phyloP scores from a whole-genome alignment of 2,113 vertebrate genomes.

The Jaculus jaculus region DNA sequence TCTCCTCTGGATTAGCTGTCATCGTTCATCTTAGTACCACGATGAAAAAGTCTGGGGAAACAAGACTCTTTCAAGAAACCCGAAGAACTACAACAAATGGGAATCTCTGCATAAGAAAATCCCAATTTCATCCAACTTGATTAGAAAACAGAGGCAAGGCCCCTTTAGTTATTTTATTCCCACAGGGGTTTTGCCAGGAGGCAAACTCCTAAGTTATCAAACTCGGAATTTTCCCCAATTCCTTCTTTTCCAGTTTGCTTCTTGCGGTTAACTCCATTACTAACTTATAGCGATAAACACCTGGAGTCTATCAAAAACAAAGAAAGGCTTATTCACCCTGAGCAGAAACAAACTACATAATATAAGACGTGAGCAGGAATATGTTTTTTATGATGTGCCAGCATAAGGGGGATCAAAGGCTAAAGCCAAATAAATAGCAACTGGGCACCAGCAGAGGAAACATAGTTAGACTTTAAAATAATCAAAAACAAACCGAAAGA shows the following conservation, averaged over 20 bases:
- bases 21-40: conserved; percentile 51
- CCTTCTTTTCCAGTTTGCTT: conserved; percentile 80
- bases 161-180: conserved; percentile 34
- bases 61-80: conserved; percentile 29
- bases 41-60: conserved; percentile 32
- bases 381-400: conserved; percentile 92
- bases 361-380: conserved; percentile 87
- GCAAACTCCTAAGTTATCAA: conserved; percentile 80
- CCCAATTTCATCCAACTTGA: conserved; percentile 46
- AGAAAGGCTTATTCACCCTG: conserved; percentile 88
- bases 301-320: conserved; percentile 92
- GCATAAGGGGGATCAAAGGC: conserved; percentile 88
- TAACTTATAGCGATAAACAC: conserved; percentile 89
- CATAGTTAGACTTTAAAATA: conserved; percentile 87
- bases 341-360: conserved; percentile 87
- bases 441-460: conserved; percentile 87
- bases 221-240: conserved; percentile 81
- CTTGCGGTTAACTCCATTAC: conserved; percentile 87
- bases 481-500: conserved; percentile 88
- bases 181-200: conserved; percentile 63
- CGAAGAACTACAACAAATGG: conserved; percentile 52
- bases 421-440: conserved; percentile 90
- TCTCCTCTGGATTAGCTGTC: conserved; percentile 64
- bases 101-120: conserved; percentile 40
- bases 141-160: conserved; percentile 60